These are phyloP conservation scores for Chaenogobius annularis DNA, from an alignment of 2,113 vertebrate genomes.

Conservation along the genomic window DNA sequence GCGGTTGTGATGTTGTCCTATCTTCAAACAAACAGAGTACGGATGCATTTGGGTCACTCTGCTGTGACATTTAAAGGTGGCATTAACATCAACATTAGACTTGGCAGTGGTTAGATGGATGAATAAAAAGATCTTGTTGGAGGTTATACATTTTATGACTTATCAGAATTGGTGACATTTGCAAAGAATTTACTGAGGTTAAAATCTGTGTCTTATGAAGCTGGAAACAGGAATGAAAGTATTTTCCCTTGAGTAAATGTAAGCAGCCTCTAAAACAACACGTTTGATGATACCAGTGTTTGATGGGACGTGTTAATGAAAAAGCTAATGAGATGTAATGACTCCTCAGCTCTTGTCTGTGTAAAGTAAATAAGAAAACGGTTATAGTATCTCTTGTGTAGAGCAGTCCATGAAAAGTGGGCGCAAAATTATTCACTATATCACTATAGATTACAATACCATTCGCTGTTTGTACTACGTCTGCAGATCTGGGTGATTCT, in stretches of 20 bases:
- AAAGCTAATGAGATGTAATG: conserved; percentile 80
- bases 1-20: conserved; percentile 37
- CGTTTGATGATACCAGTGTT: conserved; percentile 63
- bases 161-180: conserved; percentile 21
- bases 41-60: conserved; percentile 33
- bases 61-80: conserved; percentile 44
- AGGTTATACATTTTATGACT: conserved; percentile 8
- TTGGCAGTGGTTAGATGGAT: conserved; percentile 13
- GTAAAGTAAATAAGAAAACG: conserved; percentile 78
- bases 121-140: neutral
- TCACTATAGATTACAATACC: conserved; percentile 24
- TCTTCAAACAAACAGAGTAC: conserved; percentile 37
- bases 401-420: conserved; percentile 35
- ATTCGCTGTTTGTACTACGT: conserved; percentile 21
- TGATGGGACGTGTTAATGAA: conserved; percentile 75
- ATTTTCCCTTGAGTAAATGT: conserved; percentile 24
- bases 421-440: conserved; percentile 51
- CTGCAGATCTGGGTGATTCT: conserved; percentile 5
- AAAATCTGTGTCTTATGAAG: conserved; percentile 5
- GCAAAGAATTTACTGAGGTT: conserved; percentile 7
- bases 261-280: conserved; percentile 48
- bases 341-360: conserved; percentile 80
- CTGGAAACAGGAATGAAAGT: conserved; percentile 11
- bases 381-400: conserved; percentile 44
- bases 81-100: conserved; percentile 8